These are phyloP conservation scores for Drosophila oshimai DNA, from an alignment of 1,140 invertebrate species.

Conservation along the genomic window DNA sequence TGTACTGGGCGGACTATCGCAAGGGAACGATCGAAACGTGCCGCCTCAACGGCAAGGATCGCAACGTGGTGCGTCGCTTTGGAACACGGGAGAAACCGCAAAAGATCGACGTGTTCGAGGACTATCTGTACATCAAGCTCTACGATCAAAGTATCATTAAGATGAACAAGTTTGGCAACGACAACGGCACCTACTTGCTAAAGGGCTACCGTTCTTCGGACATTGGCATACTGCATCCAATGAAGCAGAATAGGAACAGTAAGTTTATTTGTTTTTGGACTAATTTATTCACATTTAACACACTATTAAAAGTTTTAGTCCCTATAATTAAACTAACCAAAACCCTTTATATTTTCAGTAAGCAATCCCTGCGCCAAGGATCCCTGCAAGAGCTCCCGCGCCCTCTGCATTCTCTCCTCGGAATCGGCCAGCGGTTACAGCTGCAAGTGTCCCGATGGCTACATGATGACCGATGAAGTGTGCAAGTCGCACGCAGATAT, in stretches of 20 bases:
- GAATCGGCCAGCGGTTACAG: constrained; percentile 76
- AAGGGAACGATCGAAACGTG: constrained; percentile 87
- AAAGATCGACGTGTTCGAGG: constrained; percentile 90
- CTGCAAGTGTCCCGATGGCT: constrained; percentile 88
- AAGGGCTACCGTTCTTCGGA: constrained; percentile 86
- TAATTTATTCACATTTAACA: too few relatives aligned
- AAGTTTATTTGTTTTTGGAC: constrained; percentile 24
- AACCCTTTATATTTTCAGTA: constrained; percentile 38
- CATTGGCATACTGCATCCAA: constrained; percentile 87
- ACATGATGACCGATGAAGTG: constrained; percentile 72
- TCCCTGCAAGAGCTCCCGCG: constrained; percentile 84
- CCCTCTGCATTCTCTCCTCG: constrained; percentile 85
- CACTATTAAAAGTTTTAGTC: too few relatives aligned
- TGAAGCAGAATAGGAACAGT: constrained; percentile 85
- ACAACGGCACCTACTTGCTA: constrained; percentile 84
- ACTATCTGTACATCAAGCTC: constrained; percentile 87
- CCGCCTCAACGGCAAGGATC: constrained; percentile 87
- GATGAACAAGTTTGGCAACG: constrained; percentile 88
- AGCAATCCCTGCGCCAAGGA: constrained; percentile 83
- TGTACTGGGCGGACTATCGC: constrained; percentile 91
- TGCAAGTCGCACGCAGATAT: constrained; percentile 68
- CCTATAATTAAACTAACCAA: too few relatives aligned
- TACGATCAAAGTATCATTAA: constrained; percentile 86
- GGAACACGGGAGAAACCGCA: constrained; percentile 84
- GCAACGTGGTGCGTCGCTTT: constrained; percentile 85